Evolutionary conservation across 2,888 invertebrate species (phyloP).

Genomic region (Habrosyne pyritoides): DNA sequence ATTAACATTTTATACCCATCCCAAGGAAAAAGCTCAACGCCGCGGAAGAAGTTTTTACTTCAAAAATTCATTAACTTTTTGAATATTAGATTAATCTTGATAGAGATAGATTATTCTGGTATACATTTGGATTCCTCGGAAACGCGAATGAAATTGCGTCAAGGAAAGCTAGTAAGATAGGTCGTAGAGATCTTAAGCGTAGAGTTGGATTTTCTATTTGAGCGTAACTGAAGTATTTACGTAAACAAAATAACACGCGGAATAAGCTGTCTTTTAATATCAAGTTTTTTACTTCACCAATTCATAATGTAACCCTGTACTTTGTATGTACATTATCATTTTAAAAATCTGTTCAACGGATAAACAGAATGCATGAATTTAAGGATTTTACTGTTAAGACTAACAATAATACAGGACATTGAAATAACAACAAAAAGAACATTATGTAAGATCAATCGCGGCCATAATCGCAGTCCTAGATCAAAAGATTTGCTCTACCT

Average conservation of each 20-base stretch:
- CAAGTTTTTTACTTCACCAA: neutral
- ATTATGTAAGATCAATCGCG: conserved; percentile 65
- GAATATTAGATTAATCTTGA: no score
- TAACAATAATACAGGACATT: conserved; percentile 56
- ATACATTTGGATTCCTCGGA: no score
- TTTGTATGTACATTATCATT: neutral
- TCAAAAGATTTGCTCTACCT: conserved; percentile 78
- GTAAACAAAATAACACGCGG: neutral
- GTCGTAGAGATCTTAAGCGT: no score
- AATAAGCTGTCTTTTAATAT: neutral
- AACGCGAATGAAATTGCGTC: no score
- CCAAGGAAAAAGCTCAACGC: no score
- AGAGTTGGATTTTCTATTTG: no score
- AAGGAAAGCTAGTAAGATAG: no score
- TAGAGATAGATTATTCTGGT: no score
- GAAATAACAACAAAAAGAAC: conserved; percentile 52
- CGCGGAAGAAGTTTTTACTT: no score
- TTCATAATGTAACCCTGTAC: conserved; percentile 1
- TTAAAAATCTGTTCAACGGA: neutral
- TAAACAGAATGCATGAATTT: conserved; percentile 12
- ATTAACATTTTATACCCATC: no score
- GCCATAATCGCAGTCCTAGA: conserved; percentile 67
- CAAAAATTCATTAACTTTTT: no score
- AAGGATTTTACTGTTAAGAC: conserved; percentile 61
- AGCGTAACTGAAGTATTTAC: neutral